Conservation (phyloP, 30 jellyfish, hydroid and myxozoan species). For the Euphysa ruthae region DNA sequence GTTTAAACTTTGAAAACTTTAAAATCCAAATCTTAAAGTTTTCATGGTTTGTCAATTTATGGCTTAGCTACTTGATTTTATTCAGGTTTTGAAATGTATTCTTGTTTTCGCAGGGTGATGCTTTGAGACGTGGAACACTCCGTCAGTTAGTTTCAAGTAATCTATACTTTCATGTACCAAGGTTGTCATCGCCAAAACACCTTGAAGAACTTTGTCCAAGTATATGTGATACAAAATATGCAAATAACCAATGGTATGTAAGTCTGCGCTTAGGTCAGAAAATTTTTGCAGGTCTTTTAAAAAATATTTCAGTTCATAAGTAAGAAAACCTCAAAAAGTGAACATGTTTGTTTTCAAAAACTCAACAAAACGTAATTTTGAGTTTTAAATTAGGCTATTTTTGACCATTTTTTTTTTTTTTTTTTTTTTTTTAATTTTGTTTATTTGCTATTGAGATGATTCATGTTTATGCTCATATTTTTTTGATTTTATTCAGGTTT, state of each 20-base stretch:
- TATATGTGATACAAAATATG: too few species aligned
- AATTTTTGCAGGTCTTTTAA: too few species aligned
- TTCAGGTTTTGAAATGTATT: too few species aligned
- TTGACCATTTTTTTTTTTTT: too few species aligned
- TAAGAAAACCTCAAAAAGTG: neutral
- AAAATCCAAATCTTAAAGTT: too few species aligned
- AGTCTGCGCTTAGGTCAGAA: too few species aligned
- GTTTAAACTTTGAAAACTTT: too few species aligned
- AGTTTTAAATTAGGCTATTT: too few species aligned
- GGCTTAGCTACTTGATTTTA: too few species aligned
- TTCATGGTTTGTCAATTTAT: too few species aligned
- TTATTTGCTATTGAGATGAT: neutral
- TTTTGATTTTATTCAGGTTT: constrained; percentile 16
- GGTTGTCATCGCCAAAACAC: constrained; percentile 55
- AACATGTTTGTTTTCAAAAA: neutral
- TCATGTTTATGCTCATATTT: neutral
- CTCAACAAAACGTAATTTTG: too few species aligned
- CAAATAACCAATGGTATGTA: too few species aligned
- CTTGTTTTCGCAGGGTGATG: constrained; percentile 37
- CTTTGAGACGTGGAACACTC: constrained; percentile 52
- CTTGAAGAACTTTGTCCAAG: constrained; percentile 70
- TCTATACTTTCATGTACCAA: constrained; percentile 48
- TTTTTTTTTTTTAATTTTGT: neutral
- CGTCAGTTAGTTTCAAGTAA: constrained; percentile 49
- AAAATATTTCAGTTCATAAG: constrained; percentile 30